Evolutionary conservation across 2,888 invertebrate genomes (phyloP).

Genomic region (Diplolepis rosae): DNA sequence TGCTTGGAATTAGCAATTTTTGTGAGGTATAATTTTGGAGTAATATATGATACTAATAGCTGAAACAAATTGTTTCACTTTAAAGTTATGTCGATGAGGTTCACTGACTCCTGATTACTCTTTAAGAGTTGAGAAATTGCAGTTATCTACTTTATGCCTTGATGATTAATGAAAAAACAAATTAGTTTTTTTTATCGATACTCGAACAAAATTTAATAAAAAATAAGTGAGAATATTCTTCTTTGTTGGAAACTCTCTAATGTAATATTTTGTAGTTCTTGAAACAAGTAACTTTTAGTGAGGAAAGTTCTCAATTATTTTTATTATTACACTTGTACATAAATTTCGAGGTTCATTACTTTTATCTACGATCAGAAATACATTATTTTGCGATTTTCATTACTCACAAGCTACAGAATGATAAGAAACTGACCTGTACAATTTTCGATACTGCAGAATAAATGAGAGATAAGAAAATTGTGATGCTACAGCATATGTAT

Average conservation of each 20-base stretch:
- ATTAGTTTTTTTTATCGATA: not conserved
- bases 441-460: not conserved
- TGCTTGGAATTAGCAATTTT: not conserved
- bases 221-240: conserved; percentile 1
- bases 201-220: not conserved
- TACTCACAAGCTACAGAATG: not conserved
- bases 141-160: not conserved
- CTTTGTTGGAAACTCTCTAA: not conserved
- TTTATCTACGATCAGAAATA: not conserved
- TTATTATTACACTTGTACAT: conserved; percentile 8
- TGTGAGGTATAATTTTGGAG: not conserved
- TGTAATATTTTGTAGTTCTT: not conserved
- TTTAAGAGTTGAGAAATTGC: too few relatives aligned
- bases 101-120: too few relatives aligned
- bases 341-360: not conserved
- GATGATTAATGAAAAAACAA: not conserved
- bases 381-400: not conserved
- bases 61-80: not conserved
- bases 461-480: not conserved
- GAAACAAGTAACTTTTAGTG: not conserved
- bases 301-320: conserved; percentile 14
- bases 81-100: not conserved
- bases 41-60: not conserved
- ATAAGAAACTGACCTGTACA: conserved; percentile 13
- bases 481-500: too few relatives aligned